A percentile compares a stretch with the other conserved stretches of the same genome.
Conservation (phyloP, 2,113 vertebrate species). For the Argyrosomus japonicus region DNA sequence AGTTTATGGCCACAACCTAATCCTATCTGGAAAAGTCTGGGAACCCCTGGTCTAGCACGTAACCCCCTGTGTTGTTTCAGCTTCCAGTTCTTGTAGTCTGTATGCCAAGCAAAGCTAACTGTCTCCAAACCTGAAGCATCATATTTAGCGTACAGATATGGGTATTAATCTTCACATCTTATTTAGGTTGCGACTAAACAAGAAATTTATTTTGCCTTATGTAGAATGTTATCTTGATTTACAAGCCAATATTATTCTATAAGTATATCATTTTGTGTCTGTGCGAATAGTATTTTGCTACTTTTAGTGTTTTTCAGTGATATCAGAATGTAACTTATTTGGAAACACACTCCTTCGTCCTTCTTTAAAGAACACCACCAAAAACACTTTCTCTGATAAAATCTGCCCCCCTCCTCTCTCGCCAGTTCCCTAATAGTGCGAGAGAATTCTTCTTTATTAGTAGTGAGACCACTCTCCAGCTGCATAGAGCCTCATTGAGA, state of each 20-base stretch:
- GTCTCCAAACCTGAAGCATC: no score
- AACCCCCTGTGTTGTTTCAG: background rate
- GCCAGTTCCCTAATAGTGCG: conserved; percentile 1
- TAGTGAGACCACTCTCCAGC: conserved; percentile 30
- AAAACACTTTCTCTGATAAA: conserved; percentile 1
- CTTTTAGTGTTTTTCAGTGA: background rate
- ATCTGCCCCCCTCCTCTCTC: background rate
- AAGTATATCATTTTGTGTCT: background rate
- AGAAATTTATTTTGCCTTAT: background rate
- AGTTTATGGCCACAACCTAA: no score
- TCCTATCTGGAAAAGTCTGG: no score
- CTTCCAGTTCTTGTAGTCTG: background rate
- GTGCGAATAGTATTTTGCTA: background rate
- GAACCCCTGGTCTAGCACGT: background rate
- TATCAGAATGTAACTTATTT: background rate
- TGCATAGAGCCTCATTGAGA: conserved; percentile 29
- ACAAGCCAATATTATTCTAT: background rate
- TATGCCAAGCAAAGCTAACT: no score
- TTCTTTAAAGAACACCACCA: background rate
- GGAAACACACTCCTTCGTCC: background rate
- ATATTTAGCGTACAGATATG: no score
- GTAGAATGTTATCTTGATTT: background rate
- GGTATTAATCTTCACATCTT: no score
- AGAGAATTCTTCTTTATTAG: conserved; percentile 34
- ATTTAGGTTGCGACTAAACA: background rate